phyloP scores from a whole-genome alignment of 1,140 invertebrate species.

The Drosophila truncata region DNA sequence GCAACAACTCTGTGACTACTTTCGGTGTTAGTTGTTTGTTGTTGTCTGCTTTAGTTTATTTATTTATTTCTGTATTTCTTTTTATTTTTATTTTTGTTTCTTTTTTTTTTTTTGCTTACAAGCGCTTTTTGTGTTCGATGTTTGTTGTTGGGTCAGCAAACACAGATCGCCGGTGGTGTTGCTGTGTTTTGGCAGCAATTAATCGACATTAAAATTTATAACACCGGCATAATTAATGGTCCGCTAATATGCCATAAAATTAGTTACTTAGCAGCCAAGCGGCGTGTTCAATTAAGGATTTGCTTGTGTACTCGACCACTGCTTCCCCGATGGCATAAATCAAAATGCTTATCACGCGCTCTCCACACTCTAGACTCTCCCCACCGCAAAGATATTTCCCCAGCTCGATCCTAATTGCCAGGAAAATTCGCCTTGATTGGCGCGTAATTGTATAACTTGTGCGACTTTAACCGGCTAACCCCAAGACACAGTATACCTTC shows the following conservation, averaged over 20 bases:
- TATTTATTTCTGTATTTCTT: conserved; percentile 7
- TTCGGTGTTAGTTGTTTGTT: conserved; percentile 43
- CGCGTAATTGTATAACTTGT: conserved; percentile 79
- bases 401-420: conserved; percentile 49
- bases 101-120: conserved; percentile 27
- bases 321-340: conserved; percentile 74
- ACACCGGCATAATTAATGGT: conserved; percentile 77
- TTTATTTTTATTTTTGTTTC: conserved; percentile 4
- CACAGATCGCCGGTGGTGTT: conserved; percentile 36
- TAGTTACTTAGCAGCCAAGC: conserved; percentile 70
- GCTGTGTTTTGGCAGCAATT: conserved; percentile 82
- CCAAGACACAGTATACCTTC: conserved; percentile 29
- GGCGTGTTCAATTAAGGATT: conserved; percentile 78
- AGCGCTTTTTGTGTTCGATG: conserved; percentile 52
- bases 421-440: conserved; percentile 55
- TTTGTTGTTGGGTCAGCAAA: conserved; percentile 58
- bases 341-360: conserved; percentile 81
- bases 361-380: conserved; percentile 42
- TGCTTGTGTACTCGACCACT: conserved; percentile 53
- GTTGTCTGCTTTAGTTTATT: conserved; percentile 21
- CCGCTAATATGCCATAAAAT: conserved; percentile 83
- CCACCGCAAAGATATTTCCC: conserved; percentile 30
- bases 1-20: conserved; percentile 48
- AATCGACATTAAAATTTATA: conserved; percentile 84
- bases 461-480: conserved; percentile 41